These are phyloP conservation scores for Callinectes sapidus DNA, from an alignment of 2,888 invertebrate species.

Conservation along the genomic window DNA sequence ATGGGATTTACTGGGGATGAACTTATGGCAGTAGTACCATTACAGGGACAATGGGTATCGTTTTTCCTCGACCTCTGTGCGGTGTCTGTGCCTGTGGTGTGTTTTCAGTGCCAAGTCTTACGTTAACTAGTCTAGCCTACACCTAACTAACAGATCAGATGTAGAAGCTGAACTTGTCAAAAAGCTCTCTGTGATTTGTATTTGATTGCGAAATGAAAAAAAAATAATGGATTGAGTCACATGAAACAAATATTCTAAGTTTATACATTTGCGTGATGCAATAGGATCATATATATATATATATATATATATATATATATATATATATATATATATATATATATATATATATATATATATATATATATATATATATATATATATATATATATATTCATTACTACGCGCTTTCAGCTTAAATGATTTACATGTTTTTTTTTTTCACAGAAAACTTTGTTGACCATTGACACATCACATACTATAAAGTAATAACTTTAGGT, in stretches of 20 bases:
- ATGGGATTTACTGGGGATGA: constrained; percentile 12
- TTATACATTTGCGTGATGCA: not conserved
- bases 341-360: too few species aligned
- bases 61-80: not conserved
- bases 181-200: not conserved
- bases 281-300: not conserved
- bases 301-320: too few species aligned
- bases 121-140: constrained; percentile 7
- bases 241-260: not conserved
- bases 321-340: too few species aligned
- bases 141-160: not conserved
- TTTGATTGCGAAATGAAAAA: not conserved
- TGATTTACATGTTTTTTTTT: not conserved
- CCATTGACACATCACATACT: constrained; percentile 14
- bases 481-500: not conserved
- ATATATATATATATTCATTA: not conserved
- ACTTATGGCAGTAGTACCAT: not conserved
- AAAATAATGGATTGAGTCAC: not conserved
- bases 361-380: not conserved
- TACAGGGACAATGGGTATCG: not conserved
- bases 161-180: not conserved
- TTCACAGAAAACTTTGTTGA: constrained; percentile 25
- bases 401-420: not conserved
- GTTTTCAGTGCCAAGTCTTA: constrained; percentile 33
- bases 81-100: constrained; percentile 46